Evolutionary conservation across 2,797 vertebrate species (phyloP), one percentile per base, ranked within the genome.

Genomic region (Pseudomugil gertrudae): DNA sequence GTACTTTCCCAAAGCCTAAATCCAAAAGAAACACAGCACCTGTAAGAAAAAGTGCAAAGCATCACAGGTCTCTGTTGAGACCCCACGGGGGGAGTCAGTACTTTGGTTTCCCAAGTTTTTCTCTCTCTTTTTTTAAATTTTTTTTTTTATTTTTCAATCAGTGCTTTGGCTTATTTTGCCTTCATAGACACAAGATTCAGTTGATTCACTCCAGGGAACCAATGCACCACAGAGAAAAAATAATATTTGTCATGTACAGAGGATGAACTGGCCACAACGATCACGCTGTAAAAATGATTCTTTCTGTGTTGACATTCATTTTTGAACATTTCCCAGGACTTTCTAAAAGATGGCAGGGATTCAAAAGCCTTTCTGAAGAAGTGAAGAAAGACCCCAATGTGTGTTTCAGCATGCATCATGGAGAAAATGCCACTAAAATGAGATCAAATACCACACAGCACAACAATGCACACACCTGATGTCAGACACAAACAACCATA

Each of bases 1-100:
- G 81, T 92, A 93, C 81, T 90, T 90, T 6, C 84, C 89, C 79
- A 94, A 38, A 59, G 84, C 87, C 93, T 94, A 87, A 17, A 55
- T 57, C 30, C 72, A 51, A 17, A 47, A 40, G 10, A 50, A 19
- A 38, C 36, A 52, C 38, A 78, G 5, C 1, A 47, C 11, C 14
- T 14, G 30, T 74, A 1, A 80, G 69, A 63, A 35, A n/a, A 13
- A n/a, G 3, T 1, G 35, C 2, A 26, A 63, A 63, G 57, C 10
- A 33, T 35, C 29, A 23, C 40, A 24, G 26, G 10, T 3, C 35
- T 24, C 36, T 33, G 59, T 8, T 6, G 61, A 8, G 54, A 58
- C 11, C 54, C 63, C 56, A 63, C n/a, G n/a, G 27, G 72, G 43
- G 51, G 52, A 72, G 38, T 36, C 54, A 1, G 65, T 47, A 75